A percentile compares a stretch with the other conserved stretches of the same genome.
phyloP scores from a whole-genome alignment of 2,888 invertebrate genomes.

The Opisthograptis luteolata region DNA sequence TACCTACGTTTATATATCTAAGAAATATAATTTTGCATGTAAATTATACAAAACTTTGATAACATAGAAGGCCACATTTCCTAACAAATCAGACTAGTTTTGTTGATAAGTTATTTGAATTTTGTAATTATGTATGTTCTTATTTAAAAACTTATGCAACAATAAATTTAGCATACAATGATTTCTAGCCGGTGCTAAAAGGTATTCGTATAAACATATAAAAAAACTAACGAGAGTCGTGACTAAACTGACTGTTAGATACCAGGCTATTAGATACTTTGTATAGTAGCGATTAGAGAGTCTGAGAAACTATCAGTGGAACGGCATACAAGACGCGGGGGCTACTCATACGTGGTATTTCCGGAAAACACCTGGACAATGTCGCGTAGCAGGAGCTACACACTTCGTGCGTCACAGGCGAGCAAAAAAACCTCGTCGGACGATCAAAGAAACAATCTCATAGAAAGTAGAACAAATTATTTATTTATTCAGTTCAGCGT shows the following conservation, averaged over 20 bases:
- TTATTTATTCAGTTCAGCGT: conserved; percentile 81
- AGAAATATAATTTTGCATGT: too few species aligned
- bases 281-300: neutral
- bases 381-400: neutral
- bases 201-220: neutral
- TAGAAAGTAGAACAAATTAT: conserved; percentile 84
- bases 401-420: conserved; percentile 26
- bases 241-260: neutral
- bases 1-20: too few species aligned
- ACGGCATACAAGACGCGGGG: too few species aligned
- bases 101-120: too few species aligned
- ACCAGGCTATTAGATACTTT: neutral
- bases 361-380: neutral
- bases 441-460: conserved; percentile 81
- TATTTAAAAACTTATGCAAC: too few species aligned
- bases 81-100: conserved; percentile 10
- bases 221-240: conserved; percentile 1
- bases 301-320: neutral
- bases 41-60: too few species aligned
- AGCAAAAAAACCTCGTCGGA: conserved; percentile 60
- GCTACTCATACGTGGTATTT: neutral
- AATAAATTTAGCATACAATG: too few species aligned
- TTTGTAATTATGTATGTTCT: too few species aligned
- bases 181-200: too few species aligned
- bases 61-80: too few species aligned